phyloP scores from a whole-genome alignment of 2,888 invertebrate genomes.

The Xanthorhoe spadicearia region DNA sequence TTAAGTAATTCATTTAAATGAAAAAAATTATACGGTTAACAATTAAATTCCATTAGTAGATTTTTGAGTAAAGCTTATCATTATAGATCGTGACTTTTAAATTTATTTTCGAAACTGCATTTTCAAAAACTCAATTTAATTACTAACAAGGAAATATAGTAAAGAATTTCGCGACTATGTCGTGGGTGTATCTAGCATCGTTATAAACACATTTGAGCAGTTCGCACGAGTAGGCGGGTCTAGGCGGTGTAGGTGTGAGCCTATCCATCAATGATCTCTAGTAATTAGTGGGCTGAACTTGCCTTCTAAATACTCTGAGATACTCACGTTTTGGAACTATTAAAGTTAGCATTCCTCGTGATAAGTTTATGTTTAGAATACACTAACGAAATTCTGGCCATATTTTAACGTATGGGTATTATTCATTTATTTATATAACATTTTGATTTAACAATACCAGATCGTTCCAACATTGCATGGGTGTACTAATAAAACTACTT shows the following conservation, averaged over 20 bases:
- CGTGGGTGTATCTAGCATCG: constrained; percentile 74
- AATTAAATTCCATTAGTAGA: too few species aligned
- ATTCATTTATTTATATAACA: too few species aligned
- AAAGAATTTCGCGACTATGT: constrained; percentile 44
- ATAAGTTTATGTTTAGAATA: too few species aligned
- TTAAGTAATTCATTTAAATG: not conserved
- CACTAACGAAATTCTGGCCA: too few species aligned
- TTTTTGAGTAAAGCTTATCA: too few species aligned
- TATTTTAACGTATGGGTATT: too few species aligned
- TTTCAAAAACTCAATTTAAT: constrained; percentile 46
- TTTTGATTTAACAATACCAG: too few species aligned
- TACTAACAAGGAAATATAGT: constrained; percentile 67
- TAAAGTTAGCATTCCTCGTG: too few species aligned
- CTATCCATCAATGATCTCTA: constrained; percentile 21
- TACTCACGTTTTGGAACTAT: too few species aligned
- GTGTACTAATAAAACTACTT: too few species aligned
- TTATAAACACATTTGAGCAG: constrained; percentile 78
- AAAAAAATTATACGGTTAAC: too few species aligned
- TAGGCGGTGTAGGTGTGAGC: constrained; percentile 38
- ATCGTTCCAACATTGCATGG: too few species aligned
- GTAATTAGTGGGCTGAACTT: constrained; percentile 6
- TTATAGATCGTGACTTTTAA: not conserved
- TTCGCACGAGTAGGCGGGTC: constrained; percentile 71
- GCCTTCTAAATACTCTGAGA: not conserved
- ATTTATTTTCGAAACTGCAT: not conserved